Base-by-base conservation (phyloP, 2,888 invertebrate species). In the Lasioglossum pauxillum region DNA sequence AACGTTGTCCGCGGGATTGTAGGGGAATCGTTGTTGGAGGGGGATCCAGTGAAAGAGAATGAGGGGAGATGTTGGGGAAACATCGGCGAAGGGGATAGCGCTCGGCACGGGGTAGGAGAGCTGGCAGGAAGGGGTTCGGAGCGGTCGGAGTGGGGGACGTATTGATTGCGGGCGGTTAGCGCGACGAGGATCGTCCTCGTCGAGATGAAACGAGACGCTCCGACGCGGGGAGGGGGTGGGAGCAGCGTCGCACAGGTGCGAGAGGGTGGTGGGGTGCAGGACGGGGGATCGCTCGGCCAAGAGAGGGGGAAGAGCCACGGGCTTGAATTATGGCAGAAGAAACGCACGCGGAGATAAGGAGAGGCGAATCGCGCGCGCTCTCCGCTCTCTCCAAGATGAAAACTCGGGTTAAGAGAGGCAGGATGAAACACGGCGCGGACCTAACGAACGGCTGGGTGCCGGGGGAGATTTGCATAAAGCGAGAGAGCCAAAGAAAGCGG, bases 141-240 rank as follows among this genome's bases (percentile, higher is more conserved):
- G 67, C 78, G 77, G 91, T 88, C 23, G 23, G 90, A 90, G 92
- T 89, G 91, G 93, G 91, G 93, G 92, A 92, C 89, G 94, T 94
- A 94, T 94, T 94, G 94, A 94, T 94, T 94, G 94, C 93, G 92
- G 91, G 91, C 87, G 89, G 93, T 92, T 92, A 83, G 91, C 90
- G 91, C 90, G 89, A 91, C 92, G 85, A 90, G 87, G 92, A 91
- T 89, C 46, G 46, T 75, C 38, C 73, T 41, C 38, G 35, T 8
- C 5, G 38, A 27, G 72, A 27, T n/a, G 75, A 23, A 79, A 60
- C 41, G 83, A 79, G 82, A 83, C 46, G 72, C 46, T 72, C 23
- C 31, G 72, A 60, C 73, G 38, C 27, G 77, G 38, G 19, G 23
- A 44, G 7, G 38, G 57, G 53, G 53, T 14, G 23, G 41, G 64